Evolutionary conservation across 2,888 invertebrate species (phyloP), one percentile per base, ranked within the genome.

Genomic region (Plebejus melissa): DNA sequence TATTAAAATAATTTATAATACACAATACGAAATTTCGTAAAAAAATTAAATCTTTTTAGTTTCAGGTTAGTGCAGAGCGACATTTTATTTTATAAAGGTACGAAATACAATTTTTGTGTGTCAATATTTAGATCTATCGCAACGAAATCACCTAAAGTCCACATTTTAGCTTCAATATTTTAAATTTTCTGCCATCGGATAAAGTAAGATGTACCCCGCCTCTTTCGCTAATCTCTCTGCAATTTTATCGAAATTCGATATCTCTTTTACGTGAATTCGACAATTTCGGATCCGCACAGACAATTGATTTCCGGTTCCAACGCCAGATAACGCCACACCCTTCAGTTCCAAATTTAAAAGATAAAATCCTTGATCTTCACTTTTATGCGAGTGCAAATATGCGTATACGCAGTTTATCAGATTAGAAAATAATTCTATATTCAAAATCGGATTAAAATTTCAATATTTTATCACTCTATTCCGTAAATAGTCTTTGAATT

Each of bases 291-390:
- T 80, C 79, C 70, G 70, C 13, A 71, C 80, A 80, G 85, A 91
- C 91, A 92, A 91, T 90, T 84, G 88, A 89, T 84, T 88, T 93
- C 91, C 93, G 93, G 82, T 93, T 91, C 91, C 90, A 86, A 82
- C 82, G 81, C 78, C 83, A 90, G 90, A 91, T 89, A 91, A 86
- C 85, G 82, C 86, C 88, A 87, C 90, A 87, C 93, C 89, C 86
- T 83, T 80, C 82, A 79, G 80, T 75, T 77, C 70, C 71, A 78
- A 82, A 81, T 82, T 82, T 82, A 83, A 83, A 86, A 80, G 69
- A 60, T 77, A 74, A 69, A 74, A 69, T 65, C n/a, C 76, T 74
- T 76, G 74, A 78, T 72, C 72, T 50, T 72, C 72, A 72, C 72
- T 50, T 71, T 71, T 71, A 28, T 71, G 71, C 13, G 16, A 46